Conservation (phyloP, 2,888 invertebrate species). For the Drosophila siamana region DNA sequence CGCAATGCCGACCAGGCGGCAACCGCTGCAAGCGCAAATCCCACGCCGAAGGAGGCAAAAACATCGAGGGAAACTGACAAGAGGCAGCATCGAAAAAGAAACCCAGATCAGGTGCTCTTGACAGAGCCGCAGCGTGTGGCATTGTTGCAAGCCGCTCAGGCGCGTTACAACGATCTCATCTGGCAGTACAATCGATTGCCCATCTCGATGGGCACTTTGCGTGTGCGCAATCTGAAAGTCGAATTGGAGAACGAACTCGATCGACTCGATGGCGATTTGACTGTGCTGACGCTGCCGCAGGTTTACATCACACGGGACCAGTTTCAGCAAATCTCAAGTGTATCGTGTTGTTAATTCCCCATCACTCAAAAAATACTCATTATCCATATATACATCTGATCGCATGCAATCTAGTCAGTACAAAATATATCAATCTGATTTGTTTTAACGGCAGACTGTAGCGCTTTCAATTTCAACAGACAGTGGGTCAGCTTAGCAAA, state of each 20-base stretch:
- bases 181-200: conserved; percentile 66
- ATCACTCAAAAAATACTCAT: not conserved
- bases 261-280: conserved; percentile 54
- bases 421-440: too few species aligned
- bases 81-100: not conserved
- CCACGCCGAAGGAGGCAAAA: not conserved
- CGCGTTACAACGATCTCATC: conserved; percentile 46
- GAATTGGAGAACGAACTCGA: conserved; percentile 60
- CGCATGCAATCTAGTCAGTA: not conserved
- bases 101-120: conserved; percentile 19
- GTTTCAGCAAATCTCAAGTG: conserved; percentile 44
- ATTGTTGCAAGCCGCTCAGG: conserved; percentile 34
- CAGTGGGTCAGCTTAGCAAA: not conserved
- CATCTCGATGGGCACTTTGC: conserved; percentile 57
- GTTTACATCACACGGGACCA: conserved; percentile 45
- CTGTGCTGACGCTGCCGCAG: conserved; percentile 33
- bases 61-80: not conserved
- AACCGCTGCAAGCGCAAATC: too few species aligned
- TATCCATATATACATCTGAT: not conserved
- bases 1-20: not conserved
- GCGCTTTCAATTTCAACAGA: not conserved
- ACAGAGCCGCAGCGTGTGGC: conserved; percentile 43
- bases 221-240: conserved; percentile 62
- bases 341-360: conserved; percentile 24
- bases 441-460: too few species aligned